Base-by-base conservation (phyloP, 2,888 invertebrate genomes). In the Drosophila hamatofila region DNA sequence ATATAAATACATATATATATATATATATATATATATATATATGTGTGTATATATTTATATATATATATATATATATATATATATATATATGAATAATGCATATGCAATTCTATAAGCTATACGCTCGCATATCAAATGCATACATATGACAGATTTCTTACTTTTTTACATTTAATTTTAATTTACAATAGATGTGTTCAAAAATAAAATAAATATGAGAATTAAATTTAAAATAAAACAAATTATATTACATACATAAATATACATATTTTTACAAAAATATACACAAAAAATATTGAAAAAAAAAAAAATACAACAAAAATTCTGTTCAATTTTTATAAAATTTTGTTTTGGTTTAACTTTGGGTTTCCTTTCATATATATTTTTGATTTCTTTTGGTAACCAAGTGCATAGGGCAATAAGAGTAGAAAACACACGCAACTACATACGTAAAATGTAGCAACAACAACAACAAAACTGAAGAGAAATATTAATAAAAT, bases 71-170 rank as follows among this genome's bases (percentile, higher is more conserved):
- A n/a, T 52, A 33, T 21, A n/a, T 33, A 33, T 51, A 33, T 27
- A 48, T 27, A 52, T 52, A 37, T 52, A 62, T 67, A 56, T 75
- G 75, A 48, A 48, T 49, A 30, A 46, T n/a, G 16, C 25, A 57
- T 63, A 74, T 73, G 60, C 49, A 80, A 72, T 57, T 75, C 48
- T 55, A 64, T 75, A 58, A 79, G 64, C 69, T 70, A 69, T 58
- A 83, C 70, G 79, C 71, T 80, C 78, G 75, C 83, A 83, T 83
- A 87, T 83, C 79, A 60, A 78, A 46, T 67, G 72, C 66, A 78
- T 73, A 79, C 80, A 79, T 59, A 78, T 65, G 65, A 78, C 27
- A 48, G 42, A 44, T 64, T 63, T 78, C 64, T 51, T 59, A 72
- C 56, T 57, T 78, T 61, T 65, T 70, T 66, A 49, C 60, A 63